phyloP scores from a whole-genome alignment of 2,888 invertebrate species.

The Melanophora roralis region DNA sequence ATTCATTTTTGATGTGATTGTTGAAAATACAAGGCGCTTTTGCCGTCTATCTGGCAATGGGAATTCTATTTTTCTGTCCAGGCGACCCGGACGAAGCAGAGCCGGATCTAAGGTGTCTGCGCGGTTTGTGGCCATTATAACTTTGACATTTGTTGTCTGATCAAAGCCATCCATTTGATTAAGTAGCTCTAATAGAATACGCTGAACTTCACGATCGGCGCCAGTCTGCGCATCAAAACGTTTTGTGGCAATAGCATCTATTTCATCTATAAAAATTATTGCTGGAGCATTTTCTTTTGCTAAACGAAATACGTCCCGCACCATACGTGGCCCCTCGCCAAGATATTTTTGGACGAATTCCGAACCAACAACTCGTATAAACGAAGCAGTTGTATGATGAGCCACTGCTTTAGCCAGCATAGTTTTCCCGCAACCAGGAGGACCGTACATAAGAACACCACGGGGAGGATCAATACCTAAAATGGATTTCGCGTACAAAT shows the following conservation, averaged over 20 bases:
- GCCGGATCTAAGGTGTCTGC: conserved; percentile 99
- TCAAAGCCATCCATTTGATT: conserved; percentile 99
- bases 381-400: conserved; percentile 98
- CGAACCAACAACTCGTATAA: conserved; percentile 98
- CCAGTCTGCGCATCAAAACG: conserved; percentile 99
- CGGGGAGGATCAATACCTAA: conserved; percentile 94
- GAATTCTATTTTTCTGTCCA: conserved; percentile 99
- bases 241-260: conserved; percentile 99
- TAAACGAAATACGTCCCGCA: conserved; percentile 97
- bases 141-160: conserved; percentile 99
- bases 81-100: conserved; percentile 83
- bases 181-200: conserved; percentile 95
- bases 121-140: conserved; percentile 97
- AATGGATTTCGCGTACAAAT: background rate
- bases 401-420: conserved; percentile 99
- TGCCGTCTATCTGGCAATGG: conserved; percentile 92
- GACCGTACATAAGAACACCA: conserved; percentile 99
- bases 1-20: conserved; percentile 98
- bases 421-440: conserved; percentile 99
- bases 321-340: conserved; percentile 99
- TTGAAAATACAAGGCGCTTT: conserved; percentile 98
- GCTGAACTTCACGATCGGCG: conserved; percentile 98
- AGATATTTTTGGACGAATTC: conserved; percentile 99
- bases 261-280: conserved; percentile 99
- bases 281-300: conserved; percentile 99